These are phyloP conservation scores for Meiosimyza decipiens DNA, from an alignment of 2,888 invertebrate species.

Conservation along the genomic window DNA sequence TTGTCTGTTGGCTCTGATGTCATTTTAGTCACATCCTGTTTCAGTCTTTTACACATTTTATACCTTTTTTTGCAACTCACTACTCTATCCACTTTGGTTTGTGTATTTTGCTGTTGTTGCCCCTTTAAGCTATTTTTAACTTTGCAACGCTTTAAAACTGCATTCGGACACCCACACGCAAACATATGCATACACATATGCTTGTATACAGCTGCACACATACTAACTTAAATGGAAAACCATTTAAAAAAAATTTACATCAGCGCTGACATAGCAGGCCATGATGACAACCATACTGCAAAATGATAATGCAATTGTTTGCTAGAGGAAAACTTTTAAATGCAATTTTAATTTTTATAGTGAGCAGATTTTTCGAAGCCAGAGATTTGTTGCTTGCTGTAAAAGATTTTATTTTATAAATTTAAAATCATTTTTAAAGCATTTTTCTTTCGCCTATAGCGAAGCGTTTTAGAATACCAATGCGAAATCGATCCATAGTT, in stretches of 20 bases:
- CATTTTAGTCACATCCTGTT: conserved; percentile 18
- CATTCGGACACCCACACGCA: conserved; percentile 1
- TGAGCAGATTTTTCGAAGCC: no score
- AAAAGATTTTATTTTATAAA: no score
- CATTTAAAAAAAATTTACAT: neutral
- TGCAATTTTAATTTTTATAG: conserved; percentile 4
- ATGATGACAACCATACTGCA: conserved; percentile 12
- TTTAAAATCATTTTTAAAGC: no score
- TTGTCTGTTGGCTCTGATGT: conserved; percentile 11
- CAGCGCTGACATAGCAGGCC: neutral
- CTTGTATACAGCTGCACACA: neutral
- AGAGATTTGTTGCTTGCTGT: no score
- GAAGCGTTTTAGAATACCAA: no score
- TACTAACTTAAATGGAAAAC: neutral
- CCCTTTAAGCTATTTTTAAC: conserved; percentile 16
- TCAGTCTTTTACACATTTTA: neutral
- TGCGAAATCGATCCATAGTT: no score
- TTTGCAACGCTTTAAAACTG: conserved; percentile 16
- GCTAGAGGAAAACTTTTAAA: conserved; percentile 19
- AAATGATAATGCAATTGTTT: conserved; percentile 12
- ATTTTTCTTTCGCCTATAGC: no score
- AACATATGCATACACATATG: conserved; percentile 4
- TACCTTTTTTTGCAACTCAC: neutral
- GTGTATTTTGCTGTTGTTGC: neutral
- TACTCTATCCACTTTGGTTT: neutral